These are phyloP conservation scores for Ptychoptera albimana DNA, from an alignment of 2,888 invertebrate genomes.

Conservation along the genomic window DNA sequence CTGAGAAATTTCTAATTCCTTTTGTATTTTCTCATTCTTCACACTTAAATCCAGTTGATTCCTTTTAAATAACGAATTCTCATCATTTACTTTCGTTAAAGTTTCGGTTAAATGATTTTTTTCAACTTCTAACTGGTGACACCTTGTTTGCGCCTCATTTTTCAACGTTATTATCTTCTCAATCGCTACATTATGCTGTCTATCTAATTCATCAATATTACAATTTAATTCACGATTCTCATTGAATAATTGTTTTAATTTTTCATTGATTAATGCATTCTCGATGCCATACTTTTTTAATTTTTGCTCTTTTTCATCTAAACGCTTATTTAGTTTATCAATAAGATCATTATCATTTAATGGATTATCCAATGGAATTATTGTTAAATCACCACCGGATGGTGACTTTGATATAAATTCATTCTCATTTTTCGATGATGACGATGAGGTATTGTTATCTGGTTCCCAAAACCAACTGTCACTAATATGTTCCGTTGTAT, in stretches of 20 bases:
- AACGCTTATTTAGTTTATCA: conserved; percentile 34
- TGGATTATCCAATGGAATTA: conserved; percentile 16
- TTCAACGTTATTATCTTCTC: conserved; percentile 39
- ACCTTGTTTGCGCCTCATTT: conserved; percentile 36
- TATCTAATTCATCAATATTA: conserved; percentile 54
- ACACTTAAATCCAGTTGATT: conserved; percentile 5
- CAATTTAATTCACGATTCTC: conserved; percentile 34
- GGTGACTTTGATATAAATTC: conserved; percentile 16
- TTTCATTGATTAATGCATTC: conserved; percentile 32
- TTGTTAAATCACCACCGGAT: conserved; percentile 19
- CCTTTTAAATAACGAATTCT: not conserved
- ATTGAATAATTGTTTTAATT: conserved; percentile 29
- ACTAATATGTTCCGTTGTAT: conserved; percentile 8
- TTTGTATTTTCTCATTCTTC: conserved; percentile 14
- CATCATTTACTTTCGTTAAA: not conserved
- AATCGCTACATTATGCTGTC: conserved; percentile 54
- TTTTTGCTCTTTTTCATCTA: conserved; percentile 25
- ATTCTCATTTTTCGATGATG: conserved; percentile 17
- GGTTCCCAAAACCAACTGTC: conserved; percentile 32
- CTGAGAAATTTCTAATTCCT: conserved; percentile 19
- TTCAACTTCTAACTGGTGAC: conserved; percentile 33
- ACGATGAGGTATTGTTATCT: conserved; percentile 16
- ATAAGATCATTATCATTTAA: conserved; percentile 17
- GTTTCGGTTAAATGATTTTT: not conserved
- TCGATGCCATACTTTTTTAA: conserved; percentile 28